phyloP scores from a whole-genome alignment of 2,113 vertebrate species.

The Microtus montanus region DNA sequence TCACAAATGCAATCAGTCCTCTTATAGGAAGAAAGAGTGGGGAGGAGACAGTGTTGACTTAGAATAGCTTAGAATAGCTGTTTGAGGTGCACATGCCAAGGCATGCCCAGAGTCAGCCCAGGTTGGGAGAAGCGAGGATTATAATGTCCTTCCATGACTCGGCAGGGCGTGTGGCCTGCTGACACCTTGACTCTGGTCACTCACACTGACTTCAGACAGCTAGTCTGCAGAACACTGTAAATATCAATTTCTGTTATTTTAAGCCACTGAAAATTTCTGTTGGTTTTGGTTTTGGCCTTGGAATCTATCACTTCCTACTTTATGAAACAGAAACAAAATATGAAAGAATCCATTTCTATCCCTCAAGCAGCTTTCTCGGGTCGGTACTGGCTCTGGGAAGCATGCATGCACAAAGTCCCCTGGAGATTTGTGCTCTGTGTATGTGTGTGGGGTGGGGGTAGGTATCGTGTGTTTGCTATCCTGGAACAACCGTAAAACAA shows the following conservation, averaged over 20 bases:
- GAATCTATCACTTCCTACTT: neutral
- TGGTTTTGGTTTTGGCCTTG: neutral
- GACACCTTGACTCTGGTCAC: neutral
- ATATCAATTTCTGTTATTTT: neutral
- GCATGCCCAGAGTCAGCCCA: neutral
- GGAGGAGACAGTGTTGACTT: neutral
- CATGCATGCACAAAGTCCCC: neutral
- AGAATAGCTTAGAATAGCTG: neutral
- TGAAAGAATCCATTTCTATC: neutral
- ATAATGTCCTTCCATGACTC: neutral
- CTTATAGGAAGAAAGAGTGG: neutral
- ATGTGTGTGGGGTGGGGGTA: neutral
- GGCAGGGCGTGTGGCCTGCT: neutral
- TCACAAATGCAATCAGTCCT: neutral
- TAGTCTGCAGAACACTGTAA: neutral
- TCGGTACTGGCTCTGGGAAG: neutral
- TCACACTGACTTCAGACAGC: neutral
- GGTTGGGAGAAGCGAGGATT: neutral
- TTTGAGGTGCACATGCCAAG: neutral
- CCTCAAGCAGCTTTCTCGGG: neutral
- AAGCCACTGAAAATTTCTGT: neutral
- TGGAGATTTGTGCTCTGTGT: neutral
- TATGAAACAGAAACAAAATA: neutral
- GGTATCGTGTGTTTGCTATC: neutral
- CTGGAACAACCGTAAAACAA: slow-evolving; percentile 15